Conservation (phyloP, 2,113 vertebrate genomes). For the Microcebus lehilahytsara region DNA sequence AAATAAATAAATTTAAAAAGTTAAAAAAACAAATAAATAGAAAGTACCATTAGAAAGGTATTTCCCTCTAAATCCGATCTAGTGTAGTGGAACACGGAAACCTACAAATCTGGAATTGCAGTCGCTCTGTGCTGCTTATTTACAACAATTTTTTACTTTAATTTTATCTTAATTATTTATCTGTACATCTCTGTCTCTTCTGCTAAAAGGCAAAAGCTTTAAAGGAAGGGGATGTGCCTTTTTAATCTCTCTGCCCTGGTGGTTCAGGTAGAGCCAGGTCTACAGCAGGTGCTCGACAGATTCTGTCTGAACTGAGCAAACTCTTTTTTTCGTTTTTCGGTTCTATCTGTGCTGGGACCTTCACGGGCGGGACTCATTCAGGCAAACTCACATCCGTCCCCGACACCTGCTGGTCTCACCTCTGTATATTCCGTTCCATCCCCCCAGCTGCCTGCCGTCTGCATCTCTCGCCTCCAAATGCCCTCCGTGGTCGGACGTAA, state of each 20-base stretch:
- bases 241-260: not conserved
- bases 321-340: no score
- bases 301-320: not conserved
- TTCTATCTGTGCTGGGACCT: rapidly evolving
- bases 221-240: not conserved
- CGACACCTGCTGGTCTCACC: conserved; percentile 64
- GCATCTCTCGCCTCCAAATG: conserved; percentile 77
- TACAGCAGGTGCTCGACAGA: not conserved
- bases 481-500: conserved; percentile 91
- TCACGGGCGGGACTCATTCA: rapidly evolving
- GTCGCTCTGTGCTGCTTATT: not conserved
- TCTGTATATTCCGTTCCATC: conserved; percentile 85
- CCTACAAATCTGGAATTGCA: not conserved
- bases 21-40: no score
- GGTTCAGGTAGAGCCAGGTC: not conserved
- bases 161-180: not conserved
- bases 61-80: not conserved
- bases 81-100: not conserved
- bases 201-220: not conserved
- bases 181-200: not conserved
- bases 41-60: not conserved
- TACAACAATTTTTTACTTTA: not conserved
- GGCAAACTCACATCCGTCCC: rapidly evolving
- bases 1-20: no score
- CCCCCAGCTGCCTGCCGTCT: conserved; percentile 41